These are phyloP conservation scores for Theristicus caerulescens DNA, from an alignment of 2,113 vertebrate genomes.

Conservation along the genomic window DNA sequence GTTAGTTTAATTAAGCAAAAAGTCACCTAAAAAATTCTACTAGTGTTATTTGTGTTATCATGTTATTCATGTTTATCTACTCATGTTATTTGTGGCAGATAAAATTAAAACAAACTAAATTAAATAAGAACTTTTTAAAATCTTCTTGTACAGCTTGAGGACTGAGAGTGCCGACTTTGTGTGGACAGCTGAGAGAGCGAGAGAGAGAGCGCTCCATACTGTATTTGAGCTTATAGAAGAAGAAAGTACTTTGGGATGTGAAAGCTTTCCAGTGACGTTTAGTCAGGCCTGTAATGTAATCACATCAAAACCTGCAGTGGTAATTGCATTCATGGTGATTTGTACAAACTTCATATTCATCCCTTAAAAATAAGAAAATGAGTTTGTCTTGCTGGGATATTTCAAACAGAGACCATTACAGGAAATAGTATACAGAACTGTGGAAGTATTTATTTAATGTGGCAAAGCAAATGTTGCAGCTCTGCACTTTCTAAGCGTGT, in stretches of 20 bases:
- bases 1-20: background rate
- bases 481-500: background rate
- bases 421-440: background rate
- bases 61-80: background rate
- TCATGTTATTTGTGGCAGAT: background rate
- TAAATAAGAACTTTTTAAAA: background rate
- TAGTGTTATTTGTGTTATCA: background rate
- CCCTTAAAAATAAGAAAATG: background rate
- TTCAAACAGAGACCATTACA: background rate
- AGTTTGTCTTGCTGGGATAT: background rate
- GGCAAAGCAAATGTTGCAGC: background rate
- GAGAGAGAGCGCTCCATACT: background rate
- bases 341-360: background rate
- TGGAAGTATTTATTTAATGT: background rate
- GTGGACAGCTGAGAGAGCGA: background rate
- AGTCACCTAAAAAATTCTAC: background rate
- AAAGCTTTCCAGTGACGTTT: background rate
- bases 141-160: background rate
- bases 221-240: background rate
- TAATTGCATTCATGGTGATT: background rate
- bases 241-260: background rate
- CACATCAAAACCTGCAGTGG: background rate
- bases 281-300: background rate
- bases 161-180: background rate
- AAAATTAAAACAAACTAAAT: background rate